Evolutionary conservation across 2,888 invertebrate species (phyloP).

Genomic region (Rhodophaea formosa): DNA sequence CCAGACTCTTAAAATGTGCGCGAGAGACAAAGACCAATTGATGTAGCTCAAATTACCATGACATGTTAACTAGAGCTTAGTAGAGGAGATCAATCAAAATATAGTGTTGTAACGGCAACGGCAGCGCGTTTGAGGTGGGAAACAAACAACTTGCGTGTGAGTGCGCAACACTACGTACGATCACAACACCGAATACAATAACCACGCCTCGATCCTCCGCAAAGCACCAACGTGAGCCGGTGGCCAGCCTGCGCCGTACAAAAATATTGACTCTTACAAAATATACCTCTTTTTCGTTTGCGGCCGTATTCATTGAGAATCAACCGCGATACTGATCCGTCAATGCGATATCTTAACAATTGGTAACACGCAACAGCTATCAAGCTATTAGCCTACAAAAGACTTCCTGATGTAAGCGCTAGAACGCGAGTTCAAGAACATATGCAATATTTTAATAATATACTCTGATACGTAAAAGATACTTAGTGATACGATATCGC

Average conservation of each 20-base stretch:
- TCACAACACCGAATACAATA: constrained; percentile 56
- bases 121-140: constrained; percentile 8
- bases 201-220: constrained; percentile 46
- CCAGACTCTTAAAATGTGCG: no score
- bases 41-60: no score
- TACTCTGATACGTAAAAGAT: no score
- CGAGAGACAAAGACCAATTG: no score
- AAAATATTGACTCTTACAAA: constrained; percentile 43
- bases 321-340: background rate
- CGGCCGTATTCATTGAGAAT: constrained; percentile 4
- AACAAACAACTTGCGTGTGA: constrained; percentile 7
- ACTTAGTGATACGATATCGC: no score
- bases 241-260: constrained; percentile 63
- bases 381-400: no score
- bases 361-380: no score
- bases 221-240: constrained; percentile 75
- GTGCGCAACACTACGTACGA: constrained; percentile 30
- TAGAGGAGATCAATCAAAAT: no score
- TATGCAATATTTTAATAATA: no score
- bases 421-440: no score
- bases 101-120: background rate
- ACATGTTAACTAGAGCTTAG: no score
- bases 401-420: no score
- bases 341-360: background rate
- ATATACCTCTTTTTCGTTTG: constrained; percentile 18